A percentile compares a stretch with the other conserved stretches of the same genome.
phyloP scores from a whole-genome alignment of 2,888 invertebrate species.

The Phalera bucephala region DNA sequence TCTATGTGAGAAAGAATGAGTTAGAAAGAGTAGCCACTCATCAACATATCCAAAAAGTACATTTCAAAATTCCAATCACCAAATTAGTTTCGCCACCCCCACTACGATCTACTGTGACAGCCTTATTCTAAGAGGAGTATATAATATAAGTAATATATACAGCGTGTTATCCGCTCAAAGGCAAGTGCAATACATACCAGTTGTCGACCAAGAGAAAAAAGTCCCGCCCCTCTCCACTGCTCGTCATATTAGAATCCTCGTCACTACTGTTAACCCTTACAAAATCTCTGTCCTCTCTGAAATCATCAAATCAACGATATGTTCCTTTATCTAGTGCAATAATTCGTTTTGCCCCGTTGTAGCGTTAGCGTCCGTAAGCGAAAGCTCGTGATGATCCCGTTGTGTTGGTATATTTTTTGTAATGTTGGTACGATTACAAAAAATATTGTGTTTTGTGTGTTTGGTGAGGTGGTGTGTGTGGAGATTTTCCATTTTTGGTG shows the following conservation, averaged over 20 bases:
- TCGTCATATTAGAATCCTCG: constrained; percentile 55
- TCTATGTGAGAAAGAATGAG: too few relatives aligned
- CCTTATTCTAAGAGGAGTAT: too few relatives aligned
- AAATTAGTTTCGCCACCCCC: constrained; percentile 22
- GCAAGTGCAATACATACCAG: constrained; percentile 69
- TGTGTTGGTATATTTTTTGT: constrained; percentile 16
- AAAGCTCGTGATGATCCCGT: constrained; percentile 36
- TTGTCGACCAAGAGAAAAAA: constrained; percentile 63
- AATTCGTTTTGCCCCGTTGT: constrained; percentile 24
- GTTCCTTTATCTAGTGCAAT: constrained; percentile 30
- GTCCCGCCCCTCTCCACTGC: constrained; percentile 60
- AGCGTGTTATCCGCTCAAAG: constrained; percentile 20
- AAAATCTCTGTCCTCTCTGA: constrained; percentile 72
- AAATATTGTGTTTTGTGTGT: background rate
- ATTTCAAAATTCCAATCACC: background rate
- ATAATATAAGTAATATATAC: constrained; percentile 16
- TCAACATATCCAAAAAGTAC: too few relatives aligned
- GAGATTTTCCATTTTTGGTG: background rate
- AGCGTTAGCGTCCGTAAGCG: constrained; percentile 29
- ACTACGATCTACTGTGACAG: constrained; percentile 3
- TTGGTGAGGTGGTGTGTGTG: too few relatives aligned
- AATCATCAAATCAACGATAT: constrained; percentile 52
- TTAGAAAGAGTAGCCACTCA: too few relatives aligned
- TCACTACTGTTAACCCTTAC: constrained; percentile 71
- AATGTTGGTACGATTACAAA: constrained; percentile 9